Conservation (phyloP, 1,140 invertebrate species). For the Ooceraea biroi region DNA sequence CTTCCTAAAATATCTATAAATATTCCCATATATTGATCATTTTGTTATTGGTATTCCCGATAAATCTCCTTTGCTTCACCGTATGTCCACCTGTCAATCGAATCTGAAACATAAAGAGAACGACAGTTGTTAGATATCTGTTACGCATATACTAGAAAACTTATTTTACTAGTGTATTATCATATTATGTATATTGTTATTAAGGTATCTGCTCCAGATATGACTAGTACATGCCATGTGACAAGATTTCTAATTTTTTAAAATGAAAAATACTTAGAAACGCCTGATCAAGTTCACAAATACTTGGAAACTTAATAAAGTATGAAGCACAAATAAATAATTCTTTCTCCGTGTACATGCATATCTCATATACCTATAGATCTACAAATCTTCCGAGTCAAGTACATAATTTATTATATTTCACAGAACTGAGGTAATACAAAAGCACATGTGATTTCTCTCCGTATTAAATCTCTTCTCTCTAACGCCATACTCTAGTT, state of each 20-base stretch:
- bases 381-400: background rate
- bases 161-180: no score
- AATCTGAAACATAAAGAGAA: slow-evolving; percentile 72
- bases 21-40: slow-evolving; percentile 84
- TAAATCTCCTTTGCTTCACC: slow-evolving; percentile 83
- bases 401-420: slow-evolving; percentile 8
- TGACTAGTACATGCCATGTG: no score
- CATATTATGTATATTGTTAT: no score
- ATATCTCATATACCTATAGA: no score
- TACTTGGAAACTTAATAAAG: no score
- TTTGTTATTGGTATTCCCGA: slow-evolving; percentile 83
- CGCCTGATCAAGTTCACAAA: no score
- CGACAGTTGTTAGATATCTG: background rate
- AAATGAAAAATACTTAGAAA: no score
- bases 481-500: no score
- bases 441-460: background rate
- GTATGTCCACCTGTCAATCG: slow-evolving; percentile 80
- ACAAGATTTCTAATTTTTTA: no score
- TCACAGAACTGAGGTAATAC: background rate
- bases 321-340: no score
- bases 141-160: background rate
- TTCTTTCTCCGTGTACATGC: no score
- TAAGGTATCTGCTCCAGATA: no score
- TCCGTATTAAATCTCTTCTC: background rate
- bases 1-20: slow-evolving; percentile 65